These are phyloP conservation scores for Chelidonichthys spinosus DNA, from an alignment of 2,797 vertebrate species.

Conservation along the genomic window DNA sequence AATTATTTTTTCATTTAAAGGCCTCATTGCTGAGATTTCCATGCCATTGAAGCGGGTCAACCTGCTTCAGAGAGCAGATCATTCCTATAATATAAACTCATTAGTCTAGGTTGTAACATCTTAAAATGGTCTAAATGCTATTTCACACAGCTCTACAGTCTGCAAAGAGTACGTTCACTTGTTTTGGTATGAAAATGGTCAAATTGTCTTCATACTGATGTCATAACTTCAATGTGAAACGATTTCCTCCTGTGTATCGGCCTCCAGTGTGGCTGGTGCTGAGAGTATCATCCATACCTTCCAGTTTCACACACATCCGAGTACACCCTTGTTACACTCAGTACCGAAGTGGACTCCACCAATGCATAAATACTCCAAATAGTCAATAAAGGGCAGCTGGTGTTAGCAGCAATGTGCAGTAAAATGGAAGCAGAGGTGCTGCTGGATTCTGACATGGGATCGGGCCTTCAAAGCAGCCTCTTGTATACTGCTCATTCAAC, in stretches of 20 bases:
- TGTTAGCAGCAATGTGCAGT: conserved; percentile 47
- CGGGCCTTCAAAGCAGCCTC: conserved; percentile 50
- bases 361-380: conserved; percentile 39
- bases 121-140: not conserved
- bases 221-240: conserved; percentile 11
- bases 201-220: not conserved
- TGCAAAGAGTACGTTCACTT: not conserved
- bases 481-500: conserved; percentile 63
- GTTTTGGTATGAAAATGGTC: not conserved
- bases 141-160: not conserved
- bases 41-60: not conserved
- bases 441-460: conserved; percentile 38
- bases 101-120: conserved; percentile 1
- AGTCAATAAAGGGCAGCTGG: conserved; percentile 38
- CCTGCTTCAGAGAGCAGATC: conserved; percentile 3
- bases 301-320: conserved; percentile 12
- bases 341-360: conserved; percentile 30
- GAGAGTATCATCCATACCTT: conserved; percentile 20
- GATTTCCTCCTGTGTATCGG: conserved; percentile 2
- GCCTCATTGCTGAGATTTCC: not conserved
- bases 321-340: conserved; percentile 7
- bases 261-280: conserved; percentile 6
- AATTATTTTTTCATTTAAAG: conserved; percentile 7
- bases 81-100: conserved; percentile 9
- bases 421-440: conserved; percentile 44